Conservation (phyloP, 2,113 vertebrate genomes). For the Hippocampus mohnikei region DNA sequence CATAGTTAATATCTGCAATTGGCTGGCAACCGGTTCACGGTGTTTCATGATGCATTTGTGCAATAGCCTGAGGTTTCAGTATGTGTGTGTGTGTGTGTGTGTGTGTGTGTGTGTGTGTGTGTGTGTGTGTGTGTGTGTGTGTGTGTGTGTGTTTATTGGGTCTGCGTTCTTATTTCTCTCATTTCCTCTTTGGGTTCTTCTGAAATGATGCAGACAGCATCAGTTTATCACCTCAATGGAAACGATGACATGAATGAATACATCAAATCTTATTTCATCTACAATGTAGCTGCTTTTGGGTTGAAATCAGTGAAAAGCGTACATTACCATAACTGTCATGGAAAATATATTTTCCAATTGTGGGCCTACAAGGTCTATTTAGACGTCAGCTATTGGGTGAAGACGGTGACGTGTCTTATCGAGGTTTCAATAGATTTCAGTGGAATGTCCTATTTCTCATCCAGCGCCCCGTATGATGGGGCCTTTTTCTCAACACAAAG, state of each 20-base stretch:
- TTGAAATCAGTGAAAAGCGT: neutral
- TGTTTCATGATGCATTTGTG: neutral
- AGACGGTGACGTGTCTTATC: neutral
- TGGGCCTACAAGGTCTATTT: neutral
- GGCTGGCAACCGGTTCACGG: neutral
- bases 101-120: too few relatives aligned
- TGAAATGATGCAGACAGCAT: neutral
- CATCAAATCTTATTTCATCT: neutral
- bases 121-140: too few relatives aligned
- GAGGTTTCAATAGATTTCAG: neutral
- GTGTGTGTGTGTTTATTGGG: neutral
- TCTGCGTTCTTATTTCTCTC: neutral
- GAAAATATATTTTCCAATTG: neutral
- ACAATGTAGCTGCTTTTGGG: neutral
- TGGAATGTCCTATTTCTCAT: constrained; percentile 1
- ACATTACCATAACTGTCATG: neutral
- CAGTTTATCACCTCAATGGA: neutral
- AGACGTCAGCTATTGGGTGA: neutral
- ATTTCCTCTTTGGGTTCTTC: neutral
- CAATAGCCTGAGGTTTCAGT: neutral
- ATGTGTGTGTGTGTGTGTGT: neutral
- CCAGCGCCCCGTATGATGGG: neutral
- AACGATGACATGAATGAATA: neutral
- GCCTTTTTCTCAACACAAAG: constrained; percentile 17
- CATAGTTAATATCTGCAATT: too few relatives aligned